A percentile compares a stretch with the other conserved stretches of the same genome.
These are phyloP conservation scores for Guaruba guarouba DNA, from an alignment of 2,113 vertebrate genomes.

Conservation along the genomic window DNA sequence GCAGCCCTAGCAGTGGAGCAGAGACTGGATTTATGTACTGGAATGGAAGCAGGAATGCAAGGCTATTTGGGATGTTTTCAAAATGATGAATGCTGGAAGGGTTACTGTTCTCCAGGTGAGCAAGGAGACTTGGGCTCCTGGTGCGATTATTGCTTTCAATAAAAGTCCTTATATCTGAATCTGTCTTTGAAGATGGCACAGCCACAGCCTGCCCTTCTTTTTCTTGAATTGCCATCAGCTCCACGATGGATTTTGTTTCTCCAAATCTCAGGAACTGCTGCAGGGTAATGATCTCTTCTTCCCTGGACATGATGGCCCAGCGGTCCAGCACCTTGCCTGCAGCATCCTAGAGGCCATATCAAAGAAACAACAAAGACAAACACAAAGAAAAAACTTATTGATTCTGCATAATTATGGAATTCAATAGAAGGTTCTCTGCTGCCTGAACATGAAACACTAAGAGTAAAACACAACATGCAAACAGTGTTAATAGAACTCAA, in stretches of 20 bases:
- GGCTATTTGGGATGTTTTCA: conserved; percentile 97
- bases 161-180: conserved; percentile 98
- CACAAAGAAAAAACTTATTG: conserved; percentile 87
- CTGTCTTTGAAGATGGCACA: conserved; percentile 95
- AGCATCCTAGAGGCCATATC: conserved; percentile 91
- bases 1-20: conserved; percentile 92
- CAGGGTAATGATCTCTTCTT: conserved; percentile 99
- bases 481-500: conserved; percentile 58
- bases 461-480: conserved; percentile 74
- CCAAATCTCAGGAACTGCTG: conserved; percentile 99
- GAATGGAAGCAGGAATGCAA: conserved; percentile 97
- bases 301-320: conserved; percentile 99
- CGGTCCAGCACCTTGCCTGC: conserved; percentile 99
- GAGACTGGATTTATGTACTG: conserved; percentile 98
- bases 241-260: conserved; percentile 99
- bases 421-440: conserved; percentile 75
- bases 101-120: conserved; percentile 95
- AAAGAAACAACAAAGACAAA: conserved; percentile 90
- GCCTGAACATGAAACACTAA: conserved; percentile 73
- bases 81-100: conserved; percentile 99
- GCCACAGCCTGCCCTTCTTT: conserved; percentile 98
- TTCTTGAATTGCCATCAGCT: conserved; percentile 99
- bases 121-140: conserved; percentile 93
- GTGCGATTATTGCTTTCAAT: conserved; percentile 99
- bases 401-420: conserved; percentile 86